Evolutionary conservation across 2,888 invertebrate species (phyloP).

Genomic region (Nephrotoma appendiculata): DNA sequence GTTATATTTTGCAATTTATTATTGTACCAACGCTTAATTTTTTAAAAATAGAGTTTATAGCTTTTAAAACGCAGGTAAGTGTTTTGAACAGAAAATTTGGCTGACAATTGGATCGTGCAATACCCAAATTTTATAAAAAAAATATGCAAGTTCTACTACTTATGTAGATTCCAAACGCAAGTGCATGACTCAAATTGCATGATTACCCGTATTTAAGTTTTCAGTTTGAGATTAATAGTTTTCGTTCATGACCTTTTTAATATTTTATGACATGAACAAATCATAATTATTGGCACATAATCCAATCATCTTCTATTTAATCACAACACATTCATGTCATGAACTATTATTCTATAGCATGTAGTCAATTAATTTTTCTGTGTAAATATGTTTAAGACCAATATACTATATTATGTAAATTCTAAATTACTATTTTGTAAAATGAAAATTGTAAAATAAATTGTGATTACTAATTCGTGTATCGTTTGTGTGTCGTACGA

Average conservation of each 20-base stretch:
- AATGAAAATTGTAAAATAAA: not conserved
- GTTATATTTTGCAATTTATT: not conserved
- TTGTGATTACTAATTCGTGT: not conserved
- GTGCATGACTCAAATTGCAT: not conserved
- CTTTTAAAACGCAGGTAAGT: not conserved
- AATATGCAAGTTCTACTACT: not conserved
- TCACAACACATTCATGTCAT: not conserved
- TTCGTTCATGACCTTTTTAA: not conserved
- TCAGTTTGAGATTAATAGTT: not conserved
- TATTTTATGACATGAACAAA: not conserved
- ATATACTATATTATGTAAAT: not conserved
- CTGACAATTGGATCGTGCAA: not conserved
- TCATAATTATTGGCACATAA: not conserved
- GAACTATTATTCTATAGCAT: not conserved
- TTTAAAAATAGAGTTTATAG: not conserved
- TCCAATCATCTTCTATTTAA: not conserved
- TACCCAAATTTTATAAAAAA: not conserved
- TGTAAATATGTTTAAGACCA: not conserved
- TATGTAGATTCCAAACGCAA: not conserved
- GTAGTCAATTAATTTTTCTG: not conserved
- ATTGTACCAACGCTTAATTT: not conserved
- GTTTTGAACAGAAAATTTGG: not conserved
- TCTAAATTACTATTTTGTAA: not conserved
- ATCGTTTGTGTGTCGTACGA: not conserved
- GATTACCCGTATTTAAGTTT: not conserved